Evolutionary conservation across 2,888 invertebrate genomes (phyloP).

Genomic region (Smittia aterrima): DNA sequence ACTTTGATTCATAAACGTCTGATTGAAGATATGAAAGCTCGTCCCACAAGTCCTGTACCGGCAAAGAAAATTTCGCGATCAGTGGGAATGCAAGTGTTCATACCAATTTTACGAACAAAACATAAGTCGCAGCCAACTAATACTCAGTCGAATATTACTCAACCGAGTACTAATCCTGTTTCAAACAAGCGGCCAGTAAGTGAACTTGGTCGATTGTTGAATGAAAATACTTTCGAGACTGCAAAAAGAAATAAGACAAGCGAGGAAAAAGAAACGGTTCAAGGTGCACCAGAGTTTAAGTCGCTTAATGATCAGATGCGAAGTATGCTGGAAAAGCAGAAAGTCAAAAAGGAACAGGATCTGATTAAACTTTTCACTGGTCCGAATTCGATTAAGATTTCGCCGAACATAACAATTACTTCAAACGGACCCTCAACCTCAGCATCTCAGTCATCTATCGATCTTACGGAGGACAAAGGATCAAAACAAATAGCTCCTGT

Average conservation of each 20-base stretch:
- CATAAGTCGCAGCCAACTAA: too few species aligned
- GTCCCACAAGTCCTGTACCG: conserved; percentile 59
- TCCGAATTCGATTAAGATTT: background rate
- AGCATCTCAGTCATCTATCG: conserved; percentile 56
- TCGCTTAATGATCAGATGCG: conserved; percentile 46
- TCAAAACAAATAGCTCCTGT: conserved; percentile 44
- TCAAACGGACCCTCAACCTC: background rate
- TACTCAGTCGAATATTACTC: conserved; percentile 38
- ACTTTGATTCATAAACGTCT: conserved; percentile 73
- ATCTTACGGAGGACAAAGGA: conserved; percentile 77
- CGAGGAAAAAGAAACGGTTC: too few species aligned
- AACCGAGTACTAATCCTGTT: too few species aligned
- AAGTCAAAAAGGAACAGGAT: conserved; percentile 7
- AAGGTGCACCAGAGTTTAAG: too few species aligned
- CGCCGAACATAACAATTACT: background rate
- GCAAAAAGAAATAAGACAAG: conserved; percentile 46
- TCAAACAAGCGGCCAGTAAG: background rate
- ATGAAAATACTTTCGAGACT: background rate
- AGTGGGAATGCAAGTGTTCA: conserved; percentile 77
- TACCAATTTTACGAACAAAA: conserved; percentile 49
- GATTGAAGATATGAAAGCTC: conserved; percentile 63
- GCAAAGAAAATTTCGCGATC: conserved; percentile 81
- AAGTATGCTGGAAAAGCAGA: conserved; percentile 42
- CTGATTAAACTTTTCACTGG: background rate
- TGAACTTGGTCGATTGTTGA: background rate